Evolutionary conservation across 2,888 invertebrate species (phyloP).

Genomic region (Catocala fraxini): DNA sequence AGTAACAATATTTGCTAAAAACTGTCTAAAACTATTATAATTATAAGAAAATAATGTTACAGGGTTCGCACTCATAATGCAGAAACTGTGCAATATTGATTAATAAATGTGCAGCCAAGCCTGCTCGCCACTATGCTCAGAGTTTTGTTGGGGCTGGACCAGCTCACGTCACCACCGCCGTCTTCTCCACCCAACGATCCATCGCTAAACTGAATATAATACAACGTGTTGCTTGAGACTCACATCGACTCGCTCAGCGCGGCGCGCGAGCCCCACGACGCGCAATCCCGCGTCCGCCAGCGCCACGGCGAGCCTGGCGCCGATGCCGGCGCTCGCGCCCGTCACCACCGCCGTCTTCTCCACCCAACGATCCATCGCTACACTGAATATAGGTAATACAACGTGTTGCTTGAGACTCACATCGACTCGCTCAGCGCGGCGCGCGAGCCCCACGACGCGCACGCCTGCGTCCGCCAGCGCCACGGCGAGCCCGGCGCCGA

Average conservation of each 20-base stretch:
- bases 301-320: conserved; percentile 66
- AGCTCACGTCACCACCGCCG: conserved; percentile 80
- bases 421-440: conserved; percentile 17
- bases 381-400: neutral
- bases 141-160: conserved; percentile 61
- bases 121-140: too few species aligned
- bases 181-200: conserved; percentile 70
- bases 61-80: too few species aligned
- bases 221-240: conserved; percentile 23
- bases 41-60: too few species aligned
- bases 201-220: too few species aligned
- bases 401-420: too few species aligned
- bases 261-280: conserved; percentile 64
- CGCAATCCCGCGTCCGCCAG: conserved; percentile 68
- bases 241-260: conserved; percentile 55
- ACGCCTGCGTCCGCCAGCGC: conserved; percentile 68
- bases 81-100: too few species aligned
- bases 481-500: conserved; percentile 70
- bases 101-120: too few species aligned
- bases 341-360: conserved; percentile 78
- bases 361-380: conserved; percentile 71
- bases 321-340: conserved; percentile 80
- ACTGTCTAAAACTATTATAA: too few species aligned
- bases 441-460: conserved; percentile 62
- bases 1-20: too few species aligned